phyloP scores from a whole-genome alignment of 2,888 invertebrate species.

The Aradus depressus region DNA sequence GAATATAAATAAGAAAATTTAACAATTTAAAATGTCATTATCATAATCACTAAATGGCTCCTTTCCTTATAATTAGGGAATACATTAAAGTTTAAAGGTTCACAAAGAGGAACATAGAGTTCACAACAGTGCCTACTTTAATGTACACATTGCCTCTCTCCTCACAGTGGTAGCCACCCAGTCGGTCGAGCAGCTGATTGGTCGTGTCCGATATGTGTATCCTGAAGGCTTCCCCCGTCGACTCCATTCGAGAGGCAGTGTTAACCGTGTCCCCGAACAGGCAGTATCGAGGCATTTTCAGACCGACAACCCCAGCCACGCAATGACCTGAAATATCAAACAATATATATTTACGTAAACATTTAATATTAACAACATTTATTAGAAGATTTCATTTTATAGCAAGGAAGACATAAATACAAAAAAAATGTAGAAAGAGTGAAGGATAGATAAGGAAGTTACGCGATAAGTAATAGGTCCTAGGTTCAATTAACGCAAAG shows the following conservation, averaged over 20 bases:
- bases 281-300: constrained; percentile 74
- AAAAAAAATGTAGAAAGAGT: no score
- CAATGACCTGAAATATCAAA: constrained; percentile 51
- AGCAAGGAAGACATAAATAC: no score
- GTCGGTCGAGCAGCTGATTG: constrained; percentile 50
- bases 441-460: no score
- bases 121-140: constrained; percentile 54
- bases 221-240: constrained; percentile 58
- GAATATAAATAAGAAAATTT: not conserved
- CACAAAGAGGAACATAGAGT: no score
- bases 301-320: constrained; percentile 71
- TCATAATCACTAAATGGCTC: not conserved
- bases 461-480: no score
- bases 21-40: not conserved
- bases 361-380: not conserved
- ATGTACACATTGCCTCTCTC: constrained; percentile 62
- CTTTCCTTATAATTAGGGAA: no score
- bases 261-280: constrained; percentile 76
- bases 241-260: constrained; percentile 71
- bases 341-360: not conserved
- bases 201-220: constrained; percentile 68
- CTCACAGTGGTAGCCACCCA: constrained; percentile 60
- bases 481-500: no score
- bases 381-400: not conserved
- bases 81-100: no score